Evolutionary conservation across 2,888 invertebrate genomes (phyloP), one percentile per base, ranked within the genome.

Genomic region (Lycocerus yunnanus): DNA sequence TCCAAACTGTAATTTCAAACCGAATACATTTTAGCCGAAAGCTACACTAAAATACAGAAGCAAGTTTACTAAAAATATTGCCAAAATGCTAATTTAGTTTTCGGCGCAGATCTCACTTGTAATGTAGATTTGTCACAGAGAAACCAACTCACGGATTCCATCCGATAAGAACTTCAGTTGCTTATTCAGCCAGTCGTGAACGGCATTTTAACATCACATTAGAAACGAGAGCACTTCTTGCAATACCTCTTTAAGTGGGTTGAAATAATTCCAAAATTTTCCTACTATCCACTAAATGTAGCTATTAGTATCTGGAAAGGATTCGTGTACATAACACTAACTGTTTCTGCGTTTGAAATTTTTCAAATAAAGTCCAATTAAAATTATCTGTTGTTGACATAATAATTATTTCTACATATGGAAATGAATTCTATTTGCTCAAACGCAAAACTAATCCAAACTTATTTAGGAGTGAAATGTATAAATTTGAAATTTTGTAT

Each of bases 401-500:
- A 63, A 63, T 63, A 61, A 61, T 61, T 61, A 61, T 18, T 61
- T 61, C 1, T 18, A 24, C 11, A 24, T 24, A 18, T 63, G 18
- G 10, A 63, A 63, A 63, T 18, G 3, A 63, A 15, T 63, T 61
- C 72, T 72, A 72, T 75, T 71, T 69, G 72, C 66, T 75, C 72
- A 69, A 60, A 60, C 59, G 58, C 24, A 27, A 63, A 71, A 75
- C 72, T 69, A 68, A 63, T 6, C 61, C n/a, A 43, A 58, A 69
- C 65, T 75, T 66, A 21, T 15, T 43, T 58, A 65, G 58, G 69
- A 61, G 67, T 66, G 69, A 72, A 75, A 72, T 68, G 71, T 71
- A 72, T 69, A 70, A 76, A 75, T 65, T 61, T 72, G 76, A 69
- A 70, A 73, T 76, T 76, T 76, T 72, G 72, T 76, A 70, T 73